Evolutionary conservation across 2,113 vertebrate species (phyloP).

Genomic region (Drymodes brunneopygia): DNA sequence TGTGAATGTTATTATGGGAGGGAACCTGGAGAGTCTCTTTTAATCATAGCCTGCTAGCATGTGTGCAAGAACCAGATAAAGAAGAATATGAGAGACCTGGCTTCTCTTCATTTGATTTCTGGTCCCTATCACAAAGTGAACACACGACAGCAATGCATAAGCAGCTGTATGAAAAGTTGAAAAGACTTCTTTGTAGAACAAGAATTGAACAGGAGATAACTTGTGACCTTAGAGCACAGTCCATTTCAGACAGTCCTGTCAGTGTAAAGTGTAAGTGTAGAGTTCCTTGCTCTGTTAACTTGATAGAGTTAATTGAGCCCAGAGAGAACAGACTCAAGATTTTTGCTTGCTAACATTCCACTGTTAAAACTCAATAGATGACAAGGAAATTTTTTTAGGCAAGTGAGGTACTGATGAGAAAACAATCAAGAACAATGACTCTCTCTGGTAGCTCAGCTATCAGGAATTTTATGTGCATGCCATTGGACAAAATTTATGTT

Average conservation of each 20-base stretch:
- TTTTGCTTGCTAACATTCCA: background rate
- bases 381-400: background rate
- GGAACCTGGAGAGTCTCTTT: background rate
- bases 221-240: background rate
- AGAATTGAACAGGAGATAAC: background rate
- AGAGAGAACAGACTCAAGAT: background rate
- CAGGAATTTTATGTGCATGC: background rate
- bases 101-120: background rate
- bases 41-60: background rate
- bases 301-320: background rate
- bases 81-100: background rate
- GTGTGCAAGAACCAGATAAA: background rate
- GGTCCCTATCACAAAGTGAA: background rate
- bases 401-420: background rate
- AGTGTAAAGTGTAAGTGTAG: background rate
- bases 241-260: background rate
- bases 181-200: background rate
- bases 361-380: background rate
- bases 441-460: background rate
- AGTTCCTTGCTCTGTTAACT: background rate
- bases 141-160: background rate
- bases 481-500: background rate
- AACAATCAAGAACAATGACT: background rate
- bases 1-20: background rate
- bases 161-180: background rate